Percentiles rank a stretch among this genome's conserved stretches.
phyloP scores from a whole-genome alignment of 1,140 invertebrate genomes.

The Oedothorax gibbosus region DNA sequence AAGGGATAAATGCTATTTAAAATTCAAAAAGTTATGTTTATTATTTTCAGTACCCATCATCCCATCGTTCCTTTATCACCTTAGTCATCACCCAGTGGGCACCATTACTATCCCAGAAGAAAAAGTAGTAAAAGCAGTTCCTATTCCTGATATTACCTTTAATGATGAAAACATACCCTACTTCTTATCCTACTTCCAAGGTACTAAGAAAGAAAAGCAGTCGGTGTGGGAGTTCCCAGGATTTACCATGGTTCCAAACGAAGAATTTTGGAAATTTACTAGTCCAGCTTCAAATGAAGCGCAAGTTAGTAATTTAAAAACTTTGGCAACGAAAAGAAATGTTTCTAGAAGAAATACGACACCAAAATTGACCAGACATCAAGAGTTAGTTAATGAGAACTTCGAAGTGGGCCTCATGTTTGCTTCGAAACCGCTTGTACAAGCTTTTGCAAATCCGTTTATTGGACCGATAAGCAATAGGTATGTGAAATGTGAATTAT shows the following conservation, averaged over 20 bases:
- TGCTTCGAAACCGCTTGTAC: conserved; percentile 97
- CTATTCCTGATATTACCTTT: conserved; percentile 9
- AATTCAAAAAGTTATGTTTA: background rate
- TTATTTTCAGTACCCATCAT: conserved; percentile 51
- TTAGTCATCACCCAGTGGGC: conserved; percentile 22
- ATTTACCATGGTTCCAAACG: conserved; percentile 48
- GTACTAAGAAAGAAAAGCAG: background rate
- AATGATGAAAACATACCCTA: conserved; percentile 37
- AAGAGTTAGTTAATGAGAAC: conserved; percentile 92
- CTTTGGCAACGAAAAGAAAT: background rate
- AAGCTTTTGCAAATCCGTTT: conserved; percentile 95
- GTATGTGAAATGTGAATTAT: conserved; percentile 72
- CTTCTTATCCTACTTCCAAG: conserved; percentile 14
- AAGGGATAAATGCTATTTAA: background rate
- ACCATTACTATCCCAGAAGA: conserved; percentile 19
- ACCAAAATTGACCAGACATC: conserved; percentile 73
- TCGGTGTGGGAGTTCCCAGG: background rate
- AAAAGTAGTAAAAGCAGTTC: background rate
- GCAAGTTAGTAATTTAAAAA: conserved; percentile 19
- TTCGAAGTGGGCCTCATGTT: conserved; percentile 96
- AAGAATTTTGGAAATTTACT: conserved; percentile 44
- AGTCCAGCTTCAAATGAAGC: background rate
- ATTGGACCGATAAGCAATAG: conserved; percentile 96
- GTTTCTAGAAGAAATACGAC: background rate
- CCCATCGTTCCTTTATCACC: conserved; percentile 52